Evolutionary conservation across 1,140 invertebrate genomes (phyloP).

Genomic region (Nylanderia fulva): DNA sequence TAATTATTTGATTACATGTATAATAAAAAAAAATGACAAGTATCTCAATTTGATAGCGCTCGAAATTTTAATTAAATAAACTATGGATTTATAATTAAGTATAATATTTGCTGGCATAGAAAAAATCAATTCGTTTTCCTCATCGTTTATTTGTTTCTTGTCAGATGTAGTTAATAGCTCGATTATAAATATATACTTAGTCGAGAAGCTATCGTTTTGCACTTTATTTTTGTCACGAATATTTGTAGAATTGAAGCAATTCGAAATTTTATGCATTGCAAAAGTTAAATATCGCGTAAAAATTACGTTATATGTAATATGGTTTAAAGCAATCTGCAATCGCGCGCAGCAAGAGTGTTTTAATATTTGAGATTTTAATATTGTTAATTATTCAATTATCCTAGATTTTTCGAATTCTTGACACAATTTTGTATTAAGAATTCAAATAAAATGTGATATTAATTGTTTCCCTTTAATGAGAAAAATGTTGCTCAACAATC

Average conservation of each 20-base stretch:
- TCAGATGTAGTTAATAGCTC: not conserved
- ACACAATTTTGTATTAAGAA: not conserved
- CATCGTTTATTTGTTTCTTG: conserved; percentile 10
- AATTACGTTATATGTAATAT: conserved; percentile 12
- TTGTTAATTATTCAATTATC: not conserved
- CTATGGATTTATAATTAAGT: not conserved
- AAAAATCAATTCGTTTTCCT: conserved; percentile 16
- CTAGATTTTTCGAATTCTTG: not conserved
- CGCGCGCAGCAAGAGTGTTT: not conserved
- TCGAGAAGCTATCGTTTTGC: not conserved
- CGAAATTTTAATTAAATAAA: conserved; percentile 20
- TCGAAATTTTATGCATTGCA: conserved; percentile 3
- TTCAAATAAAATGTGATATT: not conserved
- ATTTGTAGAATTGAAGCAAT: conserved; percentile 11
- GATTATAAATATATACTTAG: not conserved
- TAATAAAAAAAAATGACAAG: not conserved
- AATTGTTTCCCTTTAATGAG: not conserved
- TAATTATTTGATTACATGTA: not conserved
- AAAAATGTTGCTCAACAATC: not conserved
- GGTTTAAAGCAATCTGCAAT: not conserved
- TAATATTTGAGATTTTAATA: conserved; percentile 18
- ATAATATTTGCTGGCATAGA: not conserved
- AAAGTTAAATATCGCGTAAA: conserved; percentile 21
- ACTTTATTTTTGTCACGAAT: not conserved
- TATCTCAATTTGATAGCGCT: not conserved